Percentiles rank a stretch among this genome's conserved stretches.
Conservation (phyloP, 2,888 invertebrate species). For the Ochropleura leucogaster region DNA sequence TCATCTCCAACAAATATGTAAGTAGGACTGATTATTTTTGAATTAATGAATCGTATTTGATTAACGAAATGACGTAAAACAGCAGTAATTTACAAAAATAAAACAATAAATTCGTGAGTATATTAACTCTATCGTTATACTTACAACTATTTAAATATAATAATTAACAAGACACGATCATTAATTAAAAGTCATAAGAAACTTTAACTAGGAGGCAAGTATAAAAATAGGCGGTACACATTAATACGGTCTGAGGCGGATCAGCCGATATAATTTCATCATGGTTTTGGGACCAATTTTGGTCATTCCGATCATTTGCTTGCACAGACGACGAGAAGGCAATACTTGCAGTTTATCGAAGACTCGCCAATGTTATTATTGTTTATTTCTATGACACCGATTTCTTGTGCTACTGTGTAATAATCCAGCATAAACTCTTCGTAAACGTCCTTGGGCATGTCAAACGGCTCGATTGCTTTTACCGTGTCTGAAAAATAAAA, state of each 20-base stretch:
- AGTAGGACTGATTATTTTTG: not conserved
- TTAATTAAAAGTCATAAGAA: not conserved
- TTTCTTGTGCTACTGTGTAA: constrained; percentile 49
- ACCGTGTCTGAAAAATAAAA: constrained; percentile 51
- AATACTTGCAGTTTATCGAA: constrained; percentile 51
- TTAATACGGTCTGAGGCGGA: constrained; percentile 47
- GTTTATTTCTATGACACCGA: constrained; percentile 50
- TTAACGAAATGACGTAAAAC: not conserved
- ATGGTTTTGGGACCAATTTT: constrained; percentile 18
- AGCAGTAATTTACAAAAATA: not conserved
- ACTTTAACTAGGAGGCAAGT: constrained; percentile 20
- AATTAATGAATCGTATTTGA: not conserved
- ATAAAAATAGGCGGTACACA: constrained; percentile 57
- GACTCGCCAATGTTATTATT: constrained; percentile 44
- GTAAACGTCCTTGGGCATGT: constrained; percentile 63
- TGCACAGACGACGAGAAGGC: constrained; percentile 52
- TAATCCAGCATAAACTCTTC: constrained; percentile 60
- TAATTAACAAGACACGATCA: not conserved
- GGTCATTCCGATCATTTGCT: constrained; percentile 42
- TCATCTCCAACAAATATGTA: not conserved
- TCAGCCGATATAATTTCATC: constrained; percentile 48
- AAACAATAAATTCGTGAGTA: not conserved
- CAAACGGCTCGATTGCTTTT: constrained; percentile 62
- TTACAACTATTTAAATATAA: not conserved
- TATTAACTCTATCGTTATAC: not conserved